A percentile compares a stretch with the other conserved stretches of the same genome.
These are phyloP conservation scores for Orientallactaga sibirica DNA, from an alignment of 2,797 vertebrate species.

Conservation along the genomic window DNA sequence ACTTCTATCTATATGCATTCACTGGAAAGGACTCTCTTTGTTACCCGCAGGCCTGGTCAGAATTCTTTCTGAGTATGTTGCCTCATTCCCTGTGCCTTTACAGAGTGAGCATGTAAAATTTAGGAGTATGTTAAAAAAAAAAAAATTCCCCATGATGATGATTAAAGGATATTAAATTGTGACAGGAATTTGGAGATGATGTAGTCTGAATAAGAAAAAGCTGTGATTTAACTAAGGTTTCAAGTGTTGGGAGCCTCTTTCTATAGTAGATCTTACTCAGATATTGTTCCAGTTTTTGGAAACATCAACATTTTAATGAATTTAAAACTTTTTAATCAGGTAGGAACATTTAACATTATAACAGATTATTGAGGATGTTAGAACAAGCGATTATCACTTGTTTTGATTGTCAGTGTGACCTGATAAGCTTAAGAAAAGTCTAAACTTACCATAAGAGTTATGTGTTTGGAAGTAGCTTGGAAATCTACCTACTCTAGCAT, in stretches of 20 bases:
- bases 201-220: constrained; percentile 13
- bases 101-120: neutral
- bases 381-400: constrained; percentile 5
- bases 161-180: constrained; percentile 34
- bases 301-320: neutral
- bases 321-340: neutral
- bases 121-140: neutral
- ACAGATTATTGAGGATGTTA: constrained; percentile 1
- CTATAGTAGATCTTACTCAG: neutral
- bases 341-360: neutral
- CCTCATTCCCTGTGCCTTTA: neutral
- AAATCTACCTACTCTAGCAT: neutral
- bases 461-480: constrained; percentile 30
- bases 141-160: neutral
- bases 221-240: constrained; percentile 31
- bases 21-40: neutral
- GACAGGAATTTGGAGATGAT: constrained; percentile 20
- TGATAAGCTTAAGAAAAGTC: neutral
- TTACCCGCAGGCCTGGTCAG: neutral
- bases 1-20: neutral
- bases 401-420: constrained; percentile 38
- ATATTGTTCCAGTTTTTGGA: neutral
- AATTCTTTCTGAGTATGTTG: neutral
- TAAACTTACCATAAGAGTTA: neutral
- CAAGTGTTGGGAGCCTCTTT: neutral